Base-by-base conservation (phyloP, 2,113 vertebrate genomes). In the Malurus elegans region DNA sequence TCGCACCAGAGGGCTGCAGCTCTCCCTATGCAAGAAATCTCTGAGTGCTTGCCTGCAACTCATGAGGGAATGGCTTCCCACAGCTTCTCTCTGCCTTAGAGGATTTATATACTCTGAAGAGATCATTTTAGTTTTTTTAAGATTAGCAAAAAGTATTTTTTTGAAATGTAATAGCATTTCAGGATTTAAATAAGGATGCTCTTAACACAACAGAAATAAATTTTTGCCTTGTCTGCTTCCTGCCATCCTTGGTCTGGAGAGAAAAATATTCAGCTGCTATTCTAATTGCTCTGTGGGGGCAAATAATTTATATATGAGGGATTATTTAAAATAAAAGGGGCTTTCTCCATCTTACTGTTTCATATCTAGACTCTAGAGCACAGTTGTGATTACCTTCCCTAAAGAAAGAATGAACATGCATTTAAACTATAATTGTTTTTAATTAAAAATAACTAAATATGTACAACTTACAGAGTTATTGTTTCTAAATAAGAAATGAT, bases 241-340 rank as follows among this genome's bases (percentile, higher is more conserved):
- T 86, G 44, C n/a, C 28, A 60, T 75, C 36, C 73, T 94, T 93
- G 53, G 44, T 9, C 56, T 87, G 70, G 60, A 79, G 90, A 65
- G 24, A 86, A 85, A 79, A 92, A 84, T 67, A 75, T 65, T 85
- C 70, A 89, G 50, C 32, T 90, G n/a, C 32, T 92, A 34, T 87
- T 76, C 60, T 92, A 92, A 88, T 91, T 93, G 74, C 71, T 95
- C 84, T 88, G 32, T 4, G 3, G 62, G 58, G 78, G 62, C 45
- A 97, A 95, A 88, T 90, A 88, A 93, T 91, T 91, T 92, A 76
- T 95, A 90, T 73, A 91, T 76, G 54, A 73, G 18, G 25, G 7
- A 69, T 73, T 82, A 73, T 91, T 94, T 95, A 66, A 95, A 94
- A 90, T 66, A 71, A 90, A 91, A 85, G 18, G 34, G 85, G 3